Evolutionary conservation across 2,888 invertebrate genomes (phyloP), one percentile per base, ranked within the genome.

Genomic region (Chirona hameri): DNA sequence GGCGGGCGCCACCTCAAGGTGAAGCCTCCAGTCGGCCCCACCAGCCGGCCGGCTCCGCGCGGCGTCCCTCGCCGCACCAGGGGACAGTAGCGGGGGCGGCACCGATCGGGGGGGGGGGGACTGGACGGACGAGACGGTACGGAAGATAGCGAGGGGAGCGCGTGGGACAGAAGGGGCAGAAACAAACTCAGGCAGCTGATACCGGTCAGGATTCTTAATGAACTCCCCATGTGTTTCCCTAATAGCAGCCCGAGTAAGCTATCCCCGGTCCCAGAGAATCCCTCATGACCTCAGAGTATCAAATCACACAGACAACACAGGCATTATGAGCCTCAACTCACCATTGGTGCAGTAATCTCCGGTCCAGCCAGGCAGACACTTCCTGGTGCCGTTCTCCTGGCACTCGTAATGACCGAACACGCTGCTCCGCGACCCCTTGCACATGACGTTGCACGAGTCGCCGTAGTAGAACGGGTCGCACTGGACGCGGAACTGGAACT

Each of bases 311-410:
- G 18, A 52, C 18, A 48, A 18, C 52, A 18, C 52, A 12, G 18
- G 18, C 52, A 15, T n/a, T n/a, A n/a, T 18, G 12, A 18, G 60
- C 10, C n/a, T 24, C 60, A 12, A 21, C 87, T 87, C 86, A 89
- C 89, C 87, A 86, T 86, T 85, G 48, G 88, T 87, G 85, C 89
- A 89, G 84, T 89, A 88, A 2, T 85, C 85, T 5, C 89, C 89
- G 14, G 85, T 83, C 89, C 90, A 90, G 18, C 96, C 96, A 10
- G 93, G 93, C 84, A 94, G 89, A 87, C 98, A 98, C 88, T 94
- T 93, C 80, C 95, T 94, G 87, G 95, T 94, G 0, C 97, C 97
- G 85, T 94, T 93, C 84, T 93, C 93, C 86, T 93, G 93, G 88
- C 97, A 98, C 24, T 92, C 90, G 89, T 96, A 97, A 89, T 97